Base-by-base conservation (phyloP, 1,140 invertebrate genomes). In the Drosophila pruinosa region DNA sequence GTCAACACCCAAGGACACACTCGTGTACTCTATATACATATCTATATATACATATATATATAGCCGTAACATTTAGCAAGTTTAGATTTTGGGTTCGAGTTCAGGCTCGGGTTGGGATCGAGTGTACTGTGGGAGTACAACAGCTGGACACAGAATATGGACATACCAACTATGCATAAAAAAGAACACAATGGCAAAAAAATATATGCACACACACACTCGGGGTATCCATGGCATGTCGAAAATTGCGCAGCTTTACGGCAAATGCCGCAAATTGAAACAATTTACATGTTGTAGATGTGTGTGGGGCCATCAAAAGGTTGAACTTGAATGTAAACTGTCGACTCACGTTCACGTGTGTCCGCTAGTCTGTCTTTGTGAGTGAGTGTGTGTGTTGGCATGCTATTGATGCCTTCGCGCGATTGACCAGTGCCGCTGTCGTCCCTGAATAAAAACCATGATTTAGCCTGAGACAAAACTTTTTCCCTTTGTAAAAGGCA, bases 191-290 rank as follows among this genome's bases (percentile, higher is more conserved):
- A 56, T 36, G 56, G 57, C 28, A 8, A 34, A 67, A 67, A 62
- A 58, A 59, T 50, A 53, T 15, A 48, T 31, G 22, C 53, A 43
- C 52, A 41, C 48, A 38, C 45, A 73, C 10, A n/a, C 36, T 19
- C 8, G 3, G 56, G 43, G 81, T 86, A 77, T 77, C 76, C 70
- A 76, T 86, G 74, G 81, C 81, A 85, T 85, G 81, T 81, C 53
- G 82, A 86, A 85, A 85, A 85, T 86, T 86, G 81, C 82, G 81
- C 81, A 85, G 81, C 81, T 85, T 85, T 85, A 86, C 77, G 65
- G 82, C 82, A 88, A 88, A 88, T 88, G 82, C 78, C 82, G 78
- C 82, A 88, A 88, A 88, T 88, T 88, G 82, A 88, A 88, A 88
- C 82, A 88, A 88, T 88, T 88, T 88, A 88, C 82, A 86, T 86